A percentile compares a stretch with the other conserved stretches of the same genome.
Conservation (phyloP, 2,888 invertebrate species). For the Agrochola litura region DNA sequence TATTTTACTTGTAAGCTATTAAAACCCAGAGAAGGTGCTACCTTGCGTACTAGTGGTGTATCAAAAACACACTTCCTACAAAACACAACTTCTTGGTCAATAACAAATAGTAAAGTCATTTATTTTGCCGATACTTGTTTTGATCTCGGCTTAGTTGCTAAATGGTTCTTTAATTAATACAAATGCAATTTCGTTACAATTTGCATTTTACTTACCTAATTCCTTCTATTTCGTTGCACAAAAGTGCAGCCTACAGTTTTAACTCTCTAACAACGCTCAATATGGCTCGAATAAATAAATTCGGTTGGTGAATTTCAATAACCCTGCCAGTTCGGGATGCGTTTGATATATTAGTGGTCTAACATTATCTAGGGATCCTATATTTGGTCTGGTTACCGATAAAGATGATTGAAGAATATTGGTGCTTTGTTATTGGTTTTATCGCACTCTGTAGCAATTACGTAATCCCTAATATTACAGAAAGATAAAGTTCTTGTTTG, state of each 20-base stretch:
- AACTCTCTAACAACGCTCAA: slow-evolving; percentile 48
- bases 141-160: too few species aligned
- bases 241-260: slow-evolving; percentile 9
- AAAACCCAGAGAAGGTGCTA: neutral
- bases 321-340: slow-evolving; percentile 51
- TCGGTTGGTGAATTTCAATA: slow-evolving; percentile 66
- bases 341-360: slow-evolving; percentile 36
- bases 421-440: slow-evolving; percentile 41
- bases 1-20: neutral
- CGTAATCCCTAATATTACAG: slow-evolving; percentile 14
- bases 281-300: slow-evolving; percentile 66
- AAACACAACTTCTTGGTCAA: neutral
- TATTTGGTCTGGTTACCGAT: slow-evolving; percentile 38
- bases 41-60: neutral
- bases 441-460: slow-evolving; percentile 36
- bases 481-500: slow-evolving; percentile 20
- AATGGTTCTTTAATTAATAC: too few species aligned
- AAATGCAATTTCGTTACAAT: too few species aligned
- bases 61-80: neutral
- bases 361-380: slow-evolving; percentile 30
- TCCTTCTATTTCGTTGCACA: neutral
- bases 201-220: neutral
- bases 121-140: too few species aligned
- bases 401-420: slow-evolving; percentile 38
- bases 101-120: too few species aligned